Conservation (phyloP, 1,140 invertebrate genomes). For the Drosophila bocki region DNA sequence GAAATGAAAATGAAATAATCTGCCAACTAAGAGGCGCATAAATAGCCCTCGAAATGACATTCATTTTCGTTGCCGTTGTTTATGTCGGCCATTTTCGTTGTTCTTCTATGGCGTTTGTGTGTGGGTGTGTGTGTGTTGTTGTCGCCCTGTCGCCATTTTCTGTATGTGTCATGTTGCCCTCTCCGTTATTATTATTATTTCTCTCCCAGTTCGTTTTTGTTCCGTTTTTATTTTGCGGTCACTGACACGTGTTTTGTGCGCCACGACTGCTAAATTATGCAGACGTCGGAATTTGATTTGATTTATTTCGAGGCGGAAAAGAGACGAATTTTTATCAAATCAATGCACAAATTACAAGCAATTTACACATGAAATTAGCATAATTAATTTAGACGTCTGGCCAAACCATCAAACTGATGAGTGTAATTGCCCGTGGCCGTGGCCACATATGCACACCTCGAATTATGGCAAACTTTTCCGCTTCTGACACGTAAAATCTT, state of each 20-base stretch:
- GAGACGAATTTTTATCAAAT: conserved; percentile 65
- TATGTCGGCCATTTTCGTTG: conserved; percentile 66
- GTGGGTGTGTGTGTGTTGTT: conserved; percentile 18
- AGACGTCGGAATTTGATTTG: conserved; percentile 68
- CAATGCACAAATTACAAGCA: conserved; percentile 72
- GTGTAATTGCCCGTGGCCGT: conserved; percentile 43
- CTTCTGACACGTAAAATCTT: conserved; percentile 44
- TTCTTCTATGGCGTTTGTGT: neutral
- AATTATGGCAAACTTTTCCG: conserved; percentile 35
- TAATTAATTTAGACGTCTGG: conserved; percentile 69
- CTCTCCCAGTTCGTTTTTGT: conserved; percentile 24
- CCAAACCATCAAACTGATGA: conserved; percentile 53
- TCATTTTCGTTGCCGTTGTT: conserved; percentile 67
- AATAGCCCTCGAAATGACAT: conserved; percentile 79
- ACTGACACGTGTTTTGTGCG: conserved; percentile 68
- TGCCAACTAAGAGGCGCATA: conserved; percentile 79
- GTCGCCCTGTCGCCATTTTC: conserved; percentile 47
- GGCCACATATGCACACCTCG: conserved; percentile 23
- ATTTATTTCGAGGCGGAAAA: conserved; percentile 59
- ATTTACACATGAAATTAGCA: conserved; percentile 75
- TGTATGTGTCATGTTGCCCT: conserved; percentile 47
- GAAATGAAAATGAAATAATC: conserved; percentile 81
- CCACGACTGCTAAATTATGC: conserved; percentile 64
- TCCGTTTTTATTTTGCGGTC: conserved; percentile 58
- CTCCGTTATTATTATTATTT: conserved; percentile 37